Percentiles rank a stretch among this genome's conserved stretches.
Evolutionary conservation across 2,113 vertebrate genomes (phyloP).

Genomic region (Rhabdomys dilectus): DNA sequence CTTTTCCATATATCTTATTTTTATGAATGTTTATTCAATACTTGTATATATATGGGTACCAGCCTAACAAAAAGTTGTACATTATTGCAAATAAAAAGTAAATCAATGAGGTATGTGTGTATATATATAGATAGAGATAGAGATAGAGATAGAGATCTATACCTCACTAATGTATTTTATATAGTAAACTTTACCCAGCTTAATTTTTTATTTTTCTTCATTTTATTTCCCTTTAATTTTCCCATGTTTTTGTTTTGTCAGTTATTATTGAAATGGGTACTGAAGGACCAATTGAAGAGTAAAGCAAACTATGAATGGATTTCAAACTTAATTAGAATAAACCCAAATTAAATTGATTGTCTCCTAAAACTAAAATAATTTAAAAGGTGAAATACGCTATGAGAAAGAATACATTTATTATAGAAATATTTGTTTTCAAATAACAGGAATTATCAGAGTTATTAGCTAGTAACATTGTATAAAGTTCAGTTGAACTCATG

Average conservation of each 20-base stretch:
- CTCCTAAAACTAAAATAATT: conserved; percentile 51
- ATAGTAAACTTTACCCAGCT: conserved; percentile 10
- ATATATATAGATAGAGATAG: not conserved
- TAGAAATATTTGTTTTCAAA: conserved; percentile 25
- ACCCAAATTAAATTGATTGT: conserved; percentile 48
- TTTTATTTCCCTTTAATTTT: conserved; percentile 33
- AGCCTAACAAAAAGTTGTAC: not conserved
- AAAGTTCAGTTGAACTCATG: not conserved
- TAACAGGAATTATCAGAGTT: not conserved
- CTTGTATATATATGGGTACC: not conserved
- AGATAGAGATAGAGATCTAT: not conserved
- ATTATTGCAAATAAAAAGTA: not conserved
- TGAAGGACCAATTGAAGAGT: conserved; percentile 21
- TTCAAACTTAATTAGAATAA: conserved; percentile 48
- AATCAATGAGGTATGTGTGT: no score
- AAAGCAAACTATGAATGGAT: conserved; percentile 56
- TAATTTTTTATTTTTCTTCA: conserved; percentile 50
- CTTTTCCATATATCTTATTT: not conserved
- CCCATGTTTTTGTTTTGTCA: conserved; percentile 28
- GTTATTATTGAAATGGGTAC: conserved; percentile 28
- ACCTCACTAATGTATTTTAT: not conserved
- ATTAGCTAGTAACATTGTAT: not conserved
- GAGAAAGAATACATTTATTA: conserved; percentile 37
- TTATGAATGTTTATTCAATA: conserved; percentile 42
- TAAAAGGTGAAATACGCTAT: not conserved